Evolutionary conservation across 2,797 vertebrate species (phyloP).

Genomic region (Notamacropus eugenii): DNA sequence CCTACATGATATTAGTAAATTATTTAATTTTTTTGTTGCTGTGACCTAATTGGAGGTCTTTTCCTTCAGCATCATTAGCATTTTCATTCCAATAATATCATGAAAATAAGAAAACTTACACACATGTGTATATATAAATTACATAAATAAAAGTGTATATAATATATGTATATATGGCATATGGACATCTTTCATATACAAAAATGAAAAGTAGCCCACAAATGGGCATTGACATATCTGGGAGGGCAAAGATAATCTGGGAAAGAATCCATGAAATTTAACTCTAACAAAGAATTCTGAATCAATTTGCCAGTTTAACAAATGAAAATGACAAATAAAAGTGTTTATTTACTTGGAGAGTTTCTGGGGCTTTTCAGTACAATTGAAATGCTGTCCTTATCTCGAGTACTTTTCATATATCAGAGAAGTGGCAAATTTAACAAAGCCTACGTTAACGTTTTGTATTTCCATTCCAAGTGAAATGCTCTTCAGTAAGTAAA

Average conservation of each 20-base stretch:
- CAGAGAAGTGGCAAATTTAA: conserved; percentile 88
- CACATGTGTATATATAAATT: conserved; percentile 14
- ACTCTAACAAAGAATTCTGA: conserved; percentile 76
- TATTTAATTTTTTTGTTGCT: conserved; percentile 11
- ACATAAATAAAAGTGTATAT: conserved; percentile 15
- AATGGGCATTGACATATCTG: conserved; percentile 29
- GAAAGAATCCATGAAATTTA: conserved; percentile 80
- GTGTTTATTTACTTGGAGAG: conserved; percentile 85
- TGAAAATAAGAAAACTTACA: conserved; percentile 21
- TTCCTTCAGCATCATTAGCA: conserved; percentile 5
- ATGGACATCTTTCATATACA: conserved; percentile 14
- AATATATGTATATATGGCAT: neutral
- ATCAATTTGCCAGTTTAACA: conserved; percentile 83
- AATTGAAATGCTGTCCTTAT: conserved; percentile 89
- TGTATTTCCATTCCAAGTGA: conserved; percentile 88
- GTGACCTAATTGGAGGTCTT: conserved; percentile 22
- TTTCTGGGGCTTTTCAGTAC: conserved; percentile 81
- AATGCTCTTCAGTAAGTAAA: conserved; percentile 88
- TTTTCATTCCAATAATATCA: conserved; percentile 41
- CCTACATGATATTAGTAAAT: conserved; percentile 37
- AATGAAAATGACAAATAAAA: conserved; percentile 84
- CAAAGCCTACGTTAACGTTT: conserved; percentile 87
- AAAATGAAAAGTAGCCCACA: conserved; percentile 48
- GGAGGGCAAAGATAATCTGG: conserved; percentile 69
- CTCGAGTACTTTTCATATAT: conserved; percentile 89